Evolutionary conservation across 2,888 invertebrate species (phyloP).

Genomic region (Drosophila yooni): DNA sequence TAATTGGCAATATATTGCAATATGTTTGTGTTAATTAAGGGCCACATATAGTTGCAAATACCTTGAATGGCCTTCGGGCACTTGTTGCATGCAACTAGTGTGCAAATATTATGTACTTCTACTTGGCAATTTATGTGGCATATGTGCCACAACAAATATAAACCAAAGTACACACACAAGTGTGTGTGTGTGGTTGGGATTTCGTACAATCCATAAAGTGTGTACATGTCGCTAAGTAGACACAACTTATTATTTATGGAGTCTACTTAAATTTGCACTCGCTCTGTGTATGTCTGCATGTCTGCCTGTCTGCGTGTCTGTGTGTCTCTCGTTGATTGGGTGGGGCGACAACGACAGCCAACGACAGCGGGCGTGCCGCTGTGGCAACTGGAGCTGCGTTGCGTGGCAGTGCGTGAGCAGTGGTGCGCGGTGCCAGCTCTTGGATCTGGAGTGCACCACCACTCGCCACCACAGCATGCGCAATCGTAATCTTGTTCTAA

Average conservation of each 20-base stretch:
- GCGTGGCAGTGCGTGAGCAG: conserved; percentile 55
- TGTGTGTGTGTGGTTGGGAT: conserved; percentile 10
- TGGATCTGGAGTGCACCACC: conserved; percentile 28
- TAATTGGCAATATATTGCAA: neutral
- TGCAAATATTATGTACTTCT: conserved; percentile 1
- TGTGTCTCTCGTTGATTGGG: conserved; percentile 60
- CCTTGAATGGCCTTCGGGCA: conserved; percentile 22
- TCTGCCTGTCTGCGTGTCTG: neutral
- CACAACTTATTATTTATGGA: conserved; percentile 78
- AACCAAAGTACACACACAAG: conserved; percentile 1
- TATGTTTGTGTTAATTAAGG: neutral
- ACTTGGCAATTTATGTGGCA: conserved; percentile 36
- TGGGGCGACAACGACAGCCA: conserved; percentile 63
- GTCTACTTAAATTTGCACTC: conserved; percentile 67
- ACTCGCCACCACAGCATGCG: conserved; percentile 35
- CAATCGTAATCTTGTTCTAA: conserved; percentile 77
- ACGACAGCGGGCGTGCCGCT: conserved; percentile 74
- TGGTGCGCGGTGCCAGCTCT: conserved; percentile 6
- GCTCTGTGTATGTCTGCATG: conserved; percentile 23
- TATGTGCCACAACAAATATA: conserved; percentile 27
- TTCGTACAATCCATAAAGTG: conserved; percentile 61
- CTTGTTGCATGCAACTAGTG: conserved; percentile 16
- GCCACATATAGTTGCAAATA: neutral
- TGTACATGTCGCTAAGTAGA: conserved; percentile 78
- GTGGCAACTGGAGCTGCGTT: conserved; percentile 6